phyloP scores from a whole-genome alignment of 2,113 vertebrate genomes.

The Lepisosteus oculatus region DNA sequence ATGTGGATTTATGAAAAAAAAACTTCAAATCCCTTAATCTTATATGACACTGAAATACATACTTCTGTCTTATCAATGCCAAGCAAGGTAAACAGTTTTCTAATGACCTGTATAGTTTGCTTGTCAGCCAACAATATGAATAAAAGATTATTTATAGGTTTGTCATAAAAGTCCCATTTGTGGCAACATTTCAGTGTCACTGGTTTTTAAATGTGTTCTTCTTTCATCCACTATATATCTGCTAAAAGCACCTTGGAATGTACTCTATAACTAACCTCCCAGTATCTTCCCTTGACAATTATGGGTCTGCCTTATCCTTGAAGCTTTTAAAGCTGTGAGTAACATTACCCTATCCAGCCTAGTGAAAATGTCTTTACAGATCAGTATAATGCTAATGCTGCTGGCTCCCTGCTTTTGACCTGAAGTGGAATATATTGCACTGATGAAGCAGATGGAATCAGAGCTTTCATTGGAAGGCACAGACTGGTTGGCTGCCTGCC shows the following conservation, averaged over 20 bases:
- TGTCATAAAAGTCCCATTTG: neutral
- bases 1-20: neutral
- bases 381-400: conserved; percentile 76
- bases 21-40: neutral
- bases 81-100: neutral
- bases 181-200: conserved; percentile 10
- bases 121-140: neutral
- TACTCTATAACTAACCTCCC: conserved; percentile 34
- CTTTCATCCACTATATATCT: conserved; percentile 39
- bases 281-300: conserved; percentile 57
- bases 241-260: conserved; percentile 43
- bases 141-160: conserved; percentile 39
- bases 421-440: conserved; percentile 68
- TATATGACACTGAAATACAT: neutral
- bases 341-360: conserved; percentile 74
- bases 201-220: conserved; percentile 11
- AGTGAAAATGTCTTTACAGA: conserved; percentile 78
- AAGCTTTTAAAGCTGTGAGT: conserved; percentile 67
- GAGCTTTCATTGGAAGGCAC: conserved; percentile 51
- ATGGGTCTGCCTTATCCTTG: conserved; percentile 51
- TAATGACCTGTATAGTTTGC: neutral
- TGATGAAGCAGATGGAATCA: conserved; percentile 71
- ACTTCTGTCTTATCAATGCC: neutral
- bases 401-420: conserved; percentile 73
- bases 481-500: conserved; percentile 67